A percentile compares a stretch with the other conserved stretches of the same genome.
These are phyloP conservation scores for Phyllostomus discolor DNA, from an alignment of 2,113 vertebrate species.

Conservation along the genomic window DNA sequence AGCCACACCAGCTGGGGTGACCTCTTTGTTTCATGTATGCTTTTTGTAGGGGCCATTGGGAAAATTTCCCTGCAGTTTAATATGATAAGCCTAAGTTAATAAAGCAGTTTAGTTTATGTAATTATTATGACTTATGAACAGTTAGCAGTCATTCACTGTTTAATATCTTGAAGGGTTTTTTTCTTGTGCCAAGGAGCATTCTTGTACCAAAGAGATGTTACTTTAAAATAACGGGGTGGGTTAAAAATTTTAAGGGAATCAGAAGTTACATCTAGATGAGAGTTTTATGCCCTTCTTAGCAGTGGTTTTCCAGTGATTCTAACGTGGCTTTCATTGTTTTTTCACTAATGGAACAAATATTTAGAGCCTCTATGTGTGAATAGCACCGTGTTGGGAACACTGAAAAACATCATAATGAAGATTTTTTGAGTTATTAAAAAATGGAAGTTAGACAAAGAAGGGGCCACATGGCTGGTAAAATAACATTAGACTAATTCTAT, in stretches of 20 bases:
- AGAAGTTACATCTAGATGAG: not conserved
- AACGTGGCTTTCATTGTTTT: not conserved
- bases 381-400: not conserved
- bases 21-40: not conserved
- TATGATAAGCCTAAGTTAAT: not conserved
- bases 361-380: not conserved
- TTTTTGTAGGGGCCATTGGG: not conserved
- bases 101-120: not conserved
- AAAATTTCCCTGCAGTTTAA: not conserved
- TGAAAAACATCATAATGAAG: not conserved
- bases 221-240: not conserved
- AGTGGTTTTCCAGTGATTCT: not conserved
- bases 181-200: not conserved
- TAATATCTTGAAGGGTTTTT: not conserved
- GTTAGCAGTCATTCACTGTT: not conserved
- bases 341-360: not conserved
- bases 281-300: not conserved
- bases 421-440: slow-evolving; percentile 15
- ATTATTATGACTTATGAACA: not conserved
- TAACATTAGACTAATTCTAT: not conserved
- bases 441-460: not conserved
- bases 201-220: not conserved
- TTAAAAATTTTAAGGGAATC: not conserved
- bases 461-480: not conserved
- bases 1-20: no score